These are phyloP conservation scores for Acanthurus tractus DNA, from an alignment of 2,797 vertebrate species.

Conservation along the genomic window DNA sequence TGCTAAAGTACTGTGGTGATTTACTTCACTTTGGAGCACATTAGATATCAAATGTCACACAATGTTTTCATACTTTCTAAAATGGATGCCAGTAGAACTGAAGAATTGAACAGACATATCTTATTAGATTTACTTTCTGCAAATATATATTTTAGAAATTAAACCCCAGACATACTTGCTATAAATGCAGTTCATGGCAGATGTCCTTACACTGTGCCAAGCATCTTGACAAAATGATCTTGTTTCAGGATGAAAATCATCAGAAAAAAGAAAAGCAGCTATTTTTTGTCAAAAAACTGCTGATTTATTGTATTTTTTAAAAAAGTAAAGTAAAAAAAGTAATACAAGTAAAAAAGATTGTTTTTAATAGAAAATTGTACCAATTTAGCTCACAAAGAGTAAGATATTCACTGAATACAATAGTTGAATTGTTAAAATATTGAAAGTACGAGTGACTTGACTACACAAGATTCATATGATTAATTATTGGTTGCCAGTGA, in stretches of 20 bases:
- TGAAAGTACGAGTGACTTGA: too few relatives aligned
- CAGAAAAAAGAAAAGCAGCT: background rate
- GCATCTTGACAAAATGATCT: background rate
- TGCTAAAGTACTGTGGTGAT: background rate
- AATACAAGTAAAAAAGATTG: background rate
- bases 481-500: background rate
- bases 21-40: background rate
- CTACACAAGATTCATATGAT: background rate
- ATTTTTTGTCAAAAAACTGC: background rate
- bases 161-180: background rate
- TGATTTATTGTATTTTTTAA: background rate
- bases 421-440: background rate
- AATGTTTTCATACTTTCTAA: background rate
- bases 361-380: background rate
- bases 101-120: background rate
- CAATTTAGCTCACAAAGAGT: background rate
- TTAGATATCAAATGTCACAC: background rate
- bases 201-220: background rate
- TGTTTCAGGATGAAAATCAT: background rate
- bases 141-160: background rate
- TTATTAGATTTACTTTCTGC: background rate
- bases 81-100: background rate
- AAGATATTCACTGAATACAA: background rate
- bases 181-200: background rate
- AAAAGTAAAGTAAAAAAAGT: background rate